A percentile compares a stretch with the other conserved stretches of the same genome.
These are phyloP conservation scores for Amblyopsis hoosieri DNA, from an alignment of 2,797 vertebrate species.

Conservation along the genomic window DNA sequence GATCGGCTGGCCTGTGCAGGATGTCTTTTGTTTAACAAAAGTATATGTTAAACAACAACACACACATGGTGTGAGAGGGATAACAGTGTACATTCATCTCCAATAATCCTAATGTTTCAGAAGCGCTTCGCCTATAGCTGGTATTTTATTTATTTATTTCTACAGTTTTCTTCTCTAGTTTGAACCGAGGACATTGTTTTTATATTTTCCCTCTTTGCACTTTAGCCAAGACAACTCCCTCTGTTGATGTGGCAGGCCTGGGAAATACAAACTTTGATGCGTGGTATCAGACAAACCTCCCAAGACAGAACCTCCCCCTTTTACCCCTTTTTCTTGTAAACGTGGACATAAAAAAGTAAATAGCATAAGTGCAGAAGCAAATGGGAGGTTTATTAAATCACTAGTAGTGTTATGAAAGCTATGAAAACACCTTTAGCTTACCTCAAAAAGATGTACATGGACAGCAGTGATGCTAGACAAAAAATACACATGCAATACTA, in stretches of 20 bases:
- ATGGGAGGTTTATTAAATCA: slow-evolving; percentile 16
- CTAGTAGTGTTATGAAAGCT: background rate
- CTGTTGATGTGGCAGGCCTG: slow-evolving; percentile 84
- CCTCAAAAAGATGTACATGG: background rate
- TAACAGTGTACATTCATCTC: slow-evolving; percentile 12
- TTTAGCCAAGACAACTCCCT: slow-evolving; percentile 65
- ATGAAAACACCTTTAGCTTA: background rate
- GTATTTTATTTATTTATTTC: slow-evolving; percentile 3
- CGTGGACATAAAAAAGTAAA: slow-evolving; percentile 58
- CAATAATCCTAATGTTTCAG: slow-evolving; percentile 18
- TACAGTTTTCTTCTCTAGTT: slow-evolving; percentile 46
- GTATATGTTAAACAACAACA: too few relatives aligned
- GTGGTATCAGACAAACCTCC: slow-evolving; percentile 56
- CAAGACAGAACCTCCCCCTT: slow-evolving; percentile 47
- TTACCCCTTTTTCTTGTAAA: slow-evolving; percentile 52
- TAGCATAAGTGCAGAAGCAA: slow-evolving; percentile 34
- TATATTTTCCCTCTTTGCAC: slow-evolving; percentile 63
- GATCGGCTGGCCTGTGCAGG: background rate
- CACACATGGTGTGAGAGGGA: too few relatives aligned
- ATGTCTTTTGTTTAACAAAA: too few relatives aligned
- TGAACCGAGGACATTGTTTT: slow-evolving; percentile 37
- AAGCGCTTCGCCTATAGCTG: slow-evolving; percentile 21
- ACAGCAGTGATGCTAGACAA: too few relatives aligned
- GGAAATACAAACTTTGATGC: slow-evolving; percentile 65
- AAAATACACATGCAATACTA: too few relatives aligned